Percentiles rank a stretch among this genome's conserved stretches.
Evolutionary conservation across 1,140 invertebrate genomes (phyloP).

Genomic region (Nixonia krombeini): DNA sequence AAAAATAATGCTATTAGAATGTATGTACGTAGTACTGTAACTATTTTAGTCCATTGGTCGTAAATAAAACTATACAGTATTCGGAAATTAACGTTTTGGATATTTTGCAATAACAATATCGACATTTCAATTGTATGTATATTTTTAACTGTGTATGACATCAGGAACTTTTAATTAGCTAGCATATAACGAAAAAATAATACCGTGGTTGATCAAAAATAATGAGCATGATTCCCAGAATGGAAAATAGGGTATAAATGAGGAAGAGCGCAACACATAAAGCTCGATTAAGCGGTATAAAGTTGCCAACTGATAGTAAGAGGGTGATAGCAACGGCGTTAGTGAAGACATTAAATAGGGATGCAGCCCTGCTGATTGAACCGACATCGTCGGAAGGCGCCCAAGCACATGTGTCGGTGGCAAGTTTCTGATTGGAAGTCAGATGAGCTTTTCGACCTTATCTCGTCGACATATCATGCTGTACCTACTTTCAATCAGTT

Average conservation of each 20-base stretch:
- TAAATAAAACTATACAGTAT: no score
- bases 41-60: no score
- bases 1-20: no score
- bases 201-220: no score
- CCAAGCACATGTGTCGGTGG: constrained; percentile 64
- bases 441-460: constrained; percentile 63
- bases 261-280: constrained; percentile 11
- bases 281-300: constrained; percentile 62
- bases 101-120: no score
- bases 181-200: no score
- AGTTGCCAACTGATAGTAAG: constrained; percentile 43
- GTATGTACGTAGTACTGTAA: no score
- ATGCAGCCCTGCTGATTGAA: constrained; percentile 53
- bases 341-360: constrained; percentile 24
- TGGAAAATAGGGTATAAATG: constrained; percentile 7
- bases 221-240: no score
- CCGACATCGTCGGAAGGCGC: constrained; percentile 48
- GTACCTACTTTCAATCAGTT: constrained; percentile 41
- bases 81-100: no score
- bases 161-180: no score
- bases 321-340: constrained; percentile 26
- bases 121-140: no score
- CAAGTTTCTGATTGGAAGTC: constrained; percentile 66
- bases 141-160: no score
- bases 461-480: constrained; percentile 39